Evolutionary conservation across 2,888 invertebrate species (phyloP).

Genomic region (Mesorhabditis spiculigera): DNA sequence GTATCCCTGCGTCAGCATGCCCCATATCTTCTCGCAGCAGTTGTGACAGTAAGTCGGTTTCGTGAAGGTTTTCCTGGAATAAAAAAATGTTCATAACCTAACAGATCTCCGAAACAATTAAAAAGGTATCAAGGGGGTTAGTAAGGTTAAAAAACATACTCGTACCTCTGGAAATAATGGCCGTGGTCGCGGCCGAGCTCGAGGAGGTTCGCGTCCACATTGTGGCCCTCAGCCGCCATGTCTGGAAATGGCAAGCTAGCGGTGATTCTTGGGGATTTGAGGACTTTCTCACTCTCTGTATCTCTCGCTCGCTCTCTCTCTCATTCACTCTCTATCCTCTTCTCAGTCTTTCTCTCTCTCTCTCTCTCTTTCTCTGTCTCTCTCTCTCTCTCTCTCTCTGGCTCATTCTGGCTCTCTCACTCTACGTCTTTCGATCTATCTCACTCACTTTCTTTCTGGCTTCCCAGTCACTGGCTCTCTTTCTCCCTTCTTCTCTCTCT

Average conservation of each 20-base stretch:
- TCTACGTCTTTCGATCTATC: too few species aligned
- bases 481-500: too few species aligned
- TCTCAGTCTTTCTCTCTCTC: too few species aligned
- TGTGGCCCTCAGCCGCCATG: conserved; percentile 57
- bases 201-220: conserved; percentile 54
- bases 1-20: conserved; percentile 98
- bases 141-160: background rate
- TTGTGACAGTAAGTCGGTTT: conserved; percentile 99
- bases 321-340: too few species aligned
- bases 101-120: background rate
- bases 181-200: conserved; percentile 67
- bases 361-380: too few species aligned
- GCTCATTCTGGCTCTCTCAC: too few species aligned
- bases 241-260: conserved; percentile 7
- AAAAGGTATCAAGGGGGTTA: background rate
- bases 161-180: conserved; percentile 90
- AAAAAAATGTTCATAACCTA: background rate
- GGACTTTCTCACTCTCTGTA: too few species aligned
- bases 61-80: conserved; percentile 77
- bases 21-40: conserved; percentile 99
- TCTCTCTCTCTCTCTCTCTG: too few species aligned
- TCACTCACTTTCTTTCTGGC: too few species aligned
- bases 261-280: too few species aligned
- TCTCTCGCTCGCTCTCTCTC: too few species aligned
- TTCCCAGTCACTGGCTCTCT: too few species aligned